Evolutionary conservation across 2,113 vertebrate genomes (phyloP), one percentile per base, ranked within the genome.

Genomic region (Mesoclemmys tuberculata): DNA sequence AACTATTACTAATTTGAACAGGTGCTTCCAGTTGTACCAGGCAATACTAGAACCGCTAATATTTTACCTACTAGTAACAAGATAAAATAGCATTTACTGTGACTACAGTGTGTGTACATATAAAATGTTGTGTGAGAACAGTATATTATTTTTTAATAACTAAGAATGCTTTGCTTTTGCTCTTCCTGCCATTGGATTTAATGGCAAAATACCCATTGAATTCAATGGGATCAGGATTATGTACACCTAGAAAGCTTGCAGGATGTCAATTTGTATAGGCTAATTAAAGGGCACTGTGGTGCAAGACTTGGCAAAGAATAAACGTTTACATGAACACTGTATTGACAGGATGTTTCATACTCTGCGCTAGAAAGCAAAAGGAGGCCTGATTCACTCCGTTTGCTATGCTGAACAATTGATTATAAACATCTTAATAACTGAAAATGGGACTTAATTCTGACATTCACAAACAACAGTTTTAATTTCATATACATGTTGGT

Each of bases 261-360:
- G 79, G 79, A 74, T 83, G 27, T 68, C 94, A 91, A 81, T 35
- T 94, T 95, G 49, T 82, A 19, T 84, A 51, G 81, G 56, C 92
- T 93, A 94, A 94, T 96, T 95, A 95, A 92, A 88, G 84, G 54
- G 49, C 84, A 80, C 46, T 80, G 64, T 81, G 87, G n/a, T 58
- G 85, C 22, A 93, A 80, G 87, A 18, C 83, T 93, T 96, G 95
- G 92, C 94, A 95, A 95, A 74, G 71, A 94, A 22, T 79, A 95
- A 93, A 48, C 35, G 5, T 89, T 94, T 90, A n/a, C 38, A 58
- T 91, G 84, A 82, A 84, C 84, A 58, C 29, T 93, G 68, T 89
- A 82, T 84, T 94, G 80, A 87, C 71, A 92, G 80, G 89, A 93
- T 84, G 14, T 54, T 80, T 90, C 87, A 35, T 85, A 41, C 84